Evolutionary conservation across 2,113 vertebrate species (phyloP).

Genomic region (Laterallus jamaicensis): DNA sequence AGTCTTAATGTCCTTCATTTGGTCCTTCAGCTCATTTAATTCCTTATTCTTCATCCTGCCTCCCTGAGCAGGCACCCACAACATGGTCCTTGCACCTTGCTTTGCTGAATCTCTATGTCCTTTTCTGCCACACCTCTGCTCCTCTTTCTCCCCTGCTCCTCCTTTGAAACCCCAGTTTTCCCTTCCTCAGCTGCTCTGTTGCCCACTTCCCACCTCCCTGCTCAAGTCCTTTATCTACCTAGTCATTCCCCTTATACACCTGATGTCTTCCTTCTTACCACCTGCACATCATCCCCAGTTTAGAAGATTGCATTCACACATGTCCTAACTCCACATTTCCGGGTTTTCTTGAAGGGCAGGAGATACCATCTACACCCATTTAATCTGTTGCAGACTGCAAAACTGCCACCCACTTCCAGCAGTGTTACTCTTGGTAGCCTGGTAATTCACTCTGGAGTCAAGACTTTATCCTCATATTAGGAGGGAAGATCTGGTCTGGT

Average conservation of each 20-base stretch:
- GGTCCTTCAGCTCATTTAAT: background rate
- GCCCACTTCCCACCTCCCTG: background rate
- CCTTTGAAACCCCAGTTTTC: background rate
- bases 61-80: background rate
- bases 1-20: background rate
- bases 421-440: background rate
- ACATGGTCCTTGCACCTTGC: fast-evolving
- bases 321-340: background rate
- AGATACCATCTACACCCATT: background rate
- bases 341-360: background rate
- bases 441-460: background rate
- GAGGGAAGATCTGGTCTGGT: background rate
- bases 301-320: background rate
- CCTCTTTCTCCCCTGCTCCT: background rate
- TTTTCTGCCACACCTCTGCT: fast-evolving
- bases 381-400: background rate
- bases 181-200: background rate
- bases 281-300: background rate
- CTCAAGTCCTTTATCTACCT: background rate
- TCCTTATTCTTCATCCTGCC: background rate
- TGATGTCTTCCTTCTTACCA: background rate
- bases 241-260: background rate
- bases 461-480: background rate
- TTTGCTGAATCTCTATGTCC: background rate
- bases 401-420: background rate